Evolutionary conservation across 2,888 invertebrate genomes (phyloP), one percentile per base, ranked within the genome.

Genomic region (Calephelis perditalis): DNA sequence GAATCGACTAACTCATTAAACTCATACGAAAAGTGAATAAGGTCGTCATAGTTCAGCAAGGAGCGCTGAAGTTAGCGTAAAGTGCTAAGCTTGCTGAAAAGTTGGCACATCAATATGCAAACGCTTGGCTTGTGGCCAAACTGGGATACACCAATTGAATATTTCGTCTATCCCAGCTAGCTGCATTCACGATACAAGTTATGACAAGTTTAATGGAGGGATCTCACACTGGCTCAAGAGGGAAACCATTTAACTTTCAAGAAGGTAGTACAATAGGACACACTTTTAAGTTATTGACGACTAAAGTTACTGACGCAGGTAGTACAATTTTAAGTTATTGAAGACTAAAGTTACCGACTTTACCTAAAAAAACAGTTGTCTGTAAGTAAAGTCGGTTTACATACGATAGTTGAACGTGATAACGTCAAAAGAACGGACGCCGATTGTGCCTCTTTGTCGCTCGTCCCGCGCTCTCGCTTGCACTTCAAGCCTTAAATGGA

Each of bases 101-200:
- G 70, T 73, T 74, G 70, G 70, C 72, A 70, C 71, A 73, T 72
- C 73, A 71, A 71, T 73, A 74, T 71, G 70, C 69, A 70, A 67
- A 66, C 66, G 70, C 57, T 68, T 86, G 86, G 87, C 85, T 69
- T 69, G 67, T 66, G 72, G 84, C 87, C 87, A 88, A 81, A 73
- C 72, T 77, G 77, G 78, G 82, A 84, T 84, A 84, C 83, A 79
- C 81, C 86, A 85, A 87, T 87, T 87, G 86, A 88, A 86, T 86
- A 83, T 86, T 86, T 82, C 80, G 80, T 76, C 78, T 60, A 43
- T 75, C 72, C 72, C 73, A 72, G 73, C 75, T 74, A 70, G 74
- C 75, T 72, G 78, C 72, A 77, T 79, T 76, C 77, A 73, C 73
- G 79, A 81, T 82, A 83, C 82, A 82, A 81, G 74, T 81, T 77